These are phyloP conservation scores for Epirrhoe alternata DNA, from an alignment of 2,888 invertebrate genomes.

Conservation along the genomic window DNA sequence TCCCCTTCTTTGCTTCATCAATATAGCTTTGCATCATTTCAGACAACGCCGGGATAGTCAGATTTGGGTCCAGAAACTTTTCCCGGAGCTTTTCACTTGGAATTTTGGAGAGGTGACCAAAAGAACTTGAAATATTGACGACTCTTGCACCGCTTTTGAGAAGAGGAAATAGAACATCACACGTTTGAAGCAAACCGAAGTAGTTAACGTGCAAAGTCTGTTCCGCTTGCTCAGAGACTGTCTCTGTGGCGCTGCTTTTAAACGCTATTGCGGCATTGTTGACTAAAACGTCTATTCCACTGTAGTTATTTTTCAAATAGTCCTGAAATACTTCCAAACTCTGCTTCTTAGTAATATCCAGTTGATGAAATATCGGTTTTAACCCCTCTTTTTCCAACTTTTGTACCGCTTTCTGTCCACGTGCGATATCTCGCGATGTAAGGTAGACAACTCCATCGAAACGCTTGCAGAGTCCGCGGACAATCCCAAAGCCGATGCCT, in stretches of 20 bases:
- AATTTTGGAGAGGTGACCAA: slow-evolving; percentile 85
- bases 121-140: slow-evolving; percentile 89
- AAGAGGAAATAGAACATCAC: slow-evolving; percentile 89
- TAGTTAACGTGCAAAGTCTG: slow-evolving; percentile 89
- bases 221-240: slow-evolving; percentile 88
- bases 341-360: slow-evolving; percentile 87
- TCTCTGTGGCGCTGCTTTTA: slow-evolving; percentile 84
- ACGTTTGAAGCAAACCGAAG: slow-evolving; percentile 86
- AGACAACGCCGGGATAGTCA: slow-evolving; percentile 86
- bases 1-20: slow-evolving; percentile 77
- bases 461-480: slow-evolving; percentile 87
- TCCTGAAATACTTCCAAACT: slow-evolving; percentile 86
- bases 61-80: slow-evolving; percentile 77
- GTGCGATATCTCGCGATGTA: slow-evolving; percentile 86
- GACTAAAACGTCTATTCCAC: slow-evolving; percentile 89
- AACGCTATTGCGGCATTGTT: slow-evolving; percentile 92
- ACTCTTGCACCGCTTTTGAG: slow-evolving; percentile 88
- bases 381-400: slow-evolving; percentile 84
- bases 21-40: slow-evolving; percentile 88
- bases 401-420: slow-evolving; percentile 86
- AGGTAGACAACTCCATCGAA: slow-evolving; percentile 89
- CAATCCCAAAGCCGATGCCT: slow-evolving; percentile 89
- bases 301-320: slow-evolving; percentile 86
- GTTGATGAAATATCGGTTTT: slow-evolving; percentile 87
- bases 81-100: slow-evolving; percentile 79